Conservation (phyloP, 2,113 vertebrate species). For the Actinemys pallida region DNA sequence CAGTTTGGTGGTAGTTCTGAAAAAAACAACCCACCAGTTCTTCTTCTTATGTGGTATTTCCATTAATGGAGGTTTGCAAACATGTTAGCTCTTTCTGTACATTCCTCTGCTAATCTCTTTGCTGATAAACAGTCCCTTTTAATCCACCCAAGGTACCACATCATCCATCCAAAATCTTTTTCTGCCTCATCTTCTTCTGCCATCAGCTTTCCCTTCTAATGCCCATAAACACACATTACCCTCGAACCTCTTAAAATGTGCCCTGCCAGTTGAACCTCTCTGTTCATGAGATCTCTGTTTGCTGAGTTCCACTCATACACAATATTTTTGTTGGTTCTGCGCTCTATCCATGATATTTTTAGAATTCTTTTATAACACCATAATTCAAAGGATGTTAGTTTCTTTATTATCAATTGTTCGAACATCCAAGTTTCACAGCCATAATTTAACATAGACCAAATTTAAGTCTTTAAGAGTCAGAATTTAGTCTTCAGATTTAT, state of each 20-base stretch:
- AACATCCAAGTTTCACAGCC: neutral
- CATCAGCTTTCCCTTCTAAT: too few relatives aligned
- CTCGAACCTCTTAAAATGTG: neutral
- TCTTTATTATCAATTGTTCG: neutral
- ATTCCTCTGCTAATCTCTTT: neutral
- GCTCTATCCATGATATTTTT: neutral
- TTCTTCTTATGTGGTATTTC: neutral
- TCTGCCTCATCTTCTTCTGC: neutral
- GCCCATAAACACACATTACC: neutral
- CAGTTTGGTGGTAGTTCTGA: neutral
- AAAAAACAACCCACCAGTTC: too few relatives aligned
- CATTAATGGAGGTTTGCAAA: neutral
- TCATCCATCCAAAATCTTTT: neutral
- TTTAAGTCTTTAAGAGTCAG: neutral
- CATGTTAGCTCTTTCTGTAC: neutral
- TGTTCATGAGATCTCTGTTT: neutral
- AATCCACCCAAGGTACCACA: neutral
- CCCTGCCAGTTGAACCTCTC: neutral
- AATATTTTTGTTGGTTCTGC: neutral
- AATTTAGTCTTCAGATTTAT: neutral
- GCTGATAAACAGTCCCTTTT: neutral
- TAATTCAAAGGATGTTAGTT: neutral
- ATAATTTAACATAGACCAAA: neutral
- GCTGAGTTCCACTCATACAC: neutral
- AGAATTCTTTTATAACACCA: neutral